These are phyloP conservation scores for Drosophila watanabei DNA, from an alignment of 1,140 invertebrate genomes.

Conservation along the genomic window DNA sequence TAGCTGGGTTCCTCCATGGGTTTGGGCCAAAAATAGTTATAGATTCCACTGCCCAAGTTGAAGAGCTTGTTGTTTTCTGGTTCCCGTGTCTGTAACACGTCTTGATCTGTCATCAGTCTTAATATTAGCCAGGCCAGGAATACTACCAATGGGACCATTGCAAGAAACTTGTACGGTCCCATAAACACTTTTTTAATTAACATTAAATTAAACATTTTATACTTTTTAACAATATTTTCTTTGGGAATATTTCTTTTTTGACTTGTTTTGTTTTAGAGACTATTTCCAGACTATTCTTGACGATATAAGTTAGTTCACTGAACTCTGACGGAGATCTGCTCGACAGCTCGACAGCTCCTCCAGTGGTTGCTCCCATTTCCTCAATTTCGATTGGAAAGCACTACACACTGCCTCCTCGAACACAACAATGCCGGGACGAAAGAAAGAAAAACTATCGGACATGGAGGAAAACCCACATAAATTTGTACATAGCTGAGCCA, in stretches of 20 bases:
- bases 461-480: constrained; percentile 28
- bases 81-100: background rate
- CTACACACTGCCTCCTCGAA: constrained; percentile 20
- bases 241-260: background rate
- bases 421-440: constrained; percentile 19
- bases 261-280: background rate
- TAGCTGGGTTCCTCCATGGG: no score
- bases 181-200: background rate
- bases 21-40: background rate
- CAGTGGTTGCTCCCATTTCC: constrained; percentile 53
- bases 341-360: constrained; percentile 23
- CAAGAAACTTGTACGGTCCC: background rate
- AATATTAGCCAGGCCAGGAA: background rate
- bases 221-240: background rate
- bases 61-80: background rate
- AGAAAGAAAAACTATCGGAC: constrained; percentile 36
- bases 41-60: accelerated
- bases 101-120: no score
- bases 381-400: constrained; percentile 56
- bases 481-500: constrained; percentile 34
- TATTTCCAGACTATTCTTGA: background rate
- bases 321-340: constrained; percentile 22
- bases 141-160: background rate
- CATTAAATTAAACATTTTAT: background rate
- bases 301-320: constrained; percentile 28